phyloP scores from a whole-genome alignment of 2,797 vertebrate genomes.

The Decapterus maruadsi region DNA sequence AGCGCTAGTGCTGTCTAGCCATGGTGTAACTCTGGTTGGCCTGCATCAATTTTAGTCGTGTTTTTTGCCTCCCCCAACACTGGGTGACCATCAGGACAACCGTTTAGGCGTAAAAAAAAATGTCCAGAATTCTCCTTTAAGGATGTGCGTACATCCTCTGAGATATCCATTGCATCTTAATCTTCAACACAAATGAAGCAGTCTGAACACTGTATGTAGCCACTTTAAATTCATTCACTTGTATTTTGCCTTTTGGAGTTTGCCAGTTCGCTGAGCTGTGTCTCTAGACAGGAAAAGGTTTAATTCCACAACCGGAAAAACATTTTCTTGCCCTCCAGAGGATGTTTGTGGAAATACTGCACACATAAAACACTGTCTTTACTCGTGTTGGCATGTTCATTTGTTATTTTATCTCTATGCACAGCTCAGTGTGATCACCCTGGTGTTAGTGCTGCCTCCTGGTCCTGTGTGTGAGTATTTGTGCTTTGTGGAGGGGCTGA shows the following conservation, averaged over 20 bases:
- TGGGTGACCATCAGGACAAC: no score
- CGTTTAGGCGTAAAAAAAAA: no score
- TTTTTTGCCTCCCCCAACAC: no score
- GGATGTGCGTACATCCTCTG: background rate
- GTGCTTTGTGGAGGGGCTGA: conserved; percentile 46
- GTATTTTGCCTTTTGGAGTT: background rate
- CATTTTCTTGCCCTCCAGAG: conserved; percentile 5
- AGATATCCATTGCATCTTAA: background rate
- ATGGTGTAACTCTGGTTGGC: no score
- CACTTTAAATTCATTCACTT: no score
- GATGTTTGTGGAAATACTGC: background rate
- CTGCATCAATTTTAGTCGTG: no score
- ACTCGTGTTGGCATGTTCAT: background rate
- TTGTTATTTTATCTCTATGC: background rate
- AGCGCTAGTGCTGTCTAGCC: no score
- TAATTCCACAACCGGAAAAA: background rate
- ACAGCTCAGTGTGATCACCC: background rate
- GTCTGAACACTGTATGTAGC: no score
- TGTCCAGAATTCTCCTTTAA: no score
- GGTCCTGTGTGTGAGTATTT: conserved; percentile 14
- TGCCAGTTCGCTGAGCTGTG: background rate
- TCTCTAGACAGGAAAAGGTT: background rate
- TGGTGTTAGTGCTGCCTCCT: background rate
- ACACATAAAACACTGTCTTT: background rate
- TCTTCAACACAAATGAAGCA: no score